These are phyloP conservation scores for Drosophila atroscutellata DNA, from an alignment of 2,888 invertebrate species.

Conservation along the genomic window DNA sequence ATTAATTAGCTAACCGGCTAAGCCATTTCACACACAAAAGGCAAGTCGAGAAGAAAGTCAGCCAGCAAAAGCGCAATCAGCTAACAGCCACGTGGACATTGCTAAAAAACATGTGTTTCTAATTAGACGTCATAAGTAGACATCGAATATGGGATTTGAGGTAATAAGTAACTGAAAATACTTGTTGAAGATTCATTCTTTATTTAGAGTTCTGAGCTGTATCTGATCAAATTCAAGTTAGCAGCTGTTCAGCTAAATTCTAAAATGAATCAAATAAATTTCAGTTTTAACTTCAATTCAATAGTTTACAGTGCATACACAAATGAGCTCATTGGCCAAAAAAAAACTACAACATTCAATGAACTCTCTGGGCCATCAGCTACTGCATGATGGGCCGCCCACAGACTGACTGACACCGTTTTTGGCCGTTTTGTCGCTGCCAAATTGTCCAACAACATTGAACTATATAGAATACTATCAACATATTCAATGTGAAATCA, in stretches of 20 bases:
- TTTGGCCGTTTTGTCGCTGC: slow-evolving; percentile 36
- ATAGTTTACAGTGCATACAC: neutral
- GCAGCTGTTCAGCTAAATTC: neutral
- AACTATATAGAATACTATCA: slow-evolving; percentile 67
- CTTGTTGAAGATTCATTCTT: neutral
- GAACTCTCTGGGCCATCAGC: slow-evolving; percentile 53
- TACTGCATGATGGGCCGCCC: slow-evolving; percentile 30
- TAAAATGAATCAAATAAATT: neutral
- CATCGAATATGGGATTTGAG: neutral
- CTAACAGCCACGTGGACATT: slow-evolving; percentile 5
- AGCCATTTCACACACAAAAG: slow-evolving; percentile 14
- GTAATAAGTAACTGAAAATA: too few relatives aligned
- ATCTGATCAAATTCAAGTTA: neutral
- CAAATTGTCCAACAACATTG: slow-evolving; percentile 60
- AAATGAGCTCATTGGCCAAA: slow-evolving; percentile 31
- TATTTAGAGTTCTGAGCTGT: neutral
- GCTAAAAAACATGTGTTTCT: neutral
- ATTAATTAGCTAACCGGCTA: slow-evolving; percentile 56
- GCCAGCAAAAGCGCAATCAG: slow-evolving; percentile 17
- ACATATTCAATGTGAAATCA: slow-evolving; percentile 51
- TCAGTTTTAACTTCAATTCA: neutral
- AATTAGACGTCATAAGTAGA: neutral
- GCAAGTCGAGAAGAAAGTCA: slow-evolving; percentile 40
- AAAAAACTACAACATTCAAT: slow-evolving; percentile 14
- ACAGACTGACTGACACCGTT: slow-evolving; percentile 44